Conservation (phyloP, 2,113 vertebrate genomes). For the Misgurnus mizolepis region DNA sequence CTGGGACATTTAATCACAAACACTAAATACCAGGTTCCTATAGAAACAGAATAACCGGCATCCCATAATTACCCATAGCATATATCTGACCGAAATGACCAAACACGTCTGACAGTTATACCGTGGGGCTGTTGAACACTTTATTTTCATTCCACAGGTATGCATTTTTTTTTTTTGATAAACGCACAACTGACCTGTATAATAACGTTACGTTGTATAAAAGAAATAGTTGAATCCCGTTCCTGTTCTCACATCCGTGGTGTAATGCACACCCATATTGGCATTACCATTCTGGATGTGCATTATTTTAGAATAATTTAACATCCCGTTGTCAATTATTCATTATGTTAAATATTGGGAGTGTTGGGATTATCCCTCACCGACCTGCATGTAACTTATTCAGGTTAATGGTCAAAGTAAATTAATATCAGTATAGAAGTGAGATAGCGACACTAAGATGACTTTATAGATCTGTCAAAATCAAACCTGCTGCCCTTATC, state of each 20-base stretch:
- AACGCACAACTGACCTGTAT: too few species aligned
- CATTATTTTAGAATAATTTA: too few species aligned
- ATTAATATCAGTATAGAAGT: constrained; percentile 59
- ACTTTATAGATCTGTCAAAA: constrained; percentile 30
- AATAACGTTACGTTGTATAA: too few species aligned
- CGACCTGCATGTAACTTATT: constrained; percentile 59
- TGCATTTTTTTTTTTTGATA: too few species aligned
- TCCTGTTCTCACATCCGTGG: too few species aligned
- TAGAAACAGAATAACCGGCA: constrained; percentile 58
- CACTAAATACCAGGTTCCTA: constrained; percentile 58
- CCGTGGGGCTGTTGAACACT: neutral
- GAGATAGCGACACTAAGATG: constrained; percentile 46
- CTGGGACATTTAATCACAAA: constrained; percentile 51
- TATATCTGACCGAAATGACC: constrained; percentile 21
- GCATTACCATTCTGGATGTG: too few species aligned
- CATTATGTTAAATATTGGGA: too few species aligned
- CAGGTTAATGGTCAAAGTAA: constrained; percentile 52
- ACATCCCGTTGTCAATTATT: too few species aligned
- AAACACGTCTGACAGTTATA: neutral
- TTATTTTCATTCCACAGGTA: constrained; percentile 29
- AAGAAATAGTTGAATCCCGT: too few species aligned
- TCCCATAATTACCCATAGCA: constrained; percentile 21
- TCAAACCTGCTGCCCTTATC: neutral
- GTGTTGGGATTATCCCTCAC: neutral
- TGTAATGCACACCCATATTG: too few species aligned